A percentile compares a stretch with the other conserved stretches of the same genome.
Conservation (phyloP, 1,140 invertebrate species). For the Drosophila suzukii region DNA sequence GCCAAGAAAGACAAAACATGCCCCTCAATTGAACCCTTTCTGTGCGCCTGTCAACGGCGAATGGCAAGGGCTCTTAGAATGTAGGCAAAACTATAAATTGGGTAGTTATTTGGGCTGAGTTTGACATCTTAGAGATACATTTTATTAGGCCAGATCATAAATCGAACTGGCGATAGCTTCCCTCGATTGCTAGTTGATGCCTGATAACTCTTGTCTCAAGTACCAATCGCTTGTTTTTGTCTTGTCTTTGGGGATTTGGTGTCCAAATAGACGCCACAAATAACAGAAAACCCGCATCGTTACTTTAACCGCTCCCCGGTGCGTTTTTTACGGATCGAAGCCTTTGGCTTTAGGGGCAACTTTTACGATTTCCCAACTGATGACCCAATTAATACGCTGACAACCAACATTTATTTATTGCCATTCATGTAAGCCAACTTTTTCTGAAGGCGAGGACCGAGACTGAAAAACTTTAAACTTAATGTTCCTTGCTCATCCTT, state of each 20-base stretch:
- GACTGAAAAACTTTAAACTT: constrained; percentile 45
- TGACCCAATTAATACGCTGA: constrained; percentile 51
- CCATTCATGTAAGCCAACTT: constrained; percentile 27
- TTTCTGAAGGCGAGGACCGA: constrained; percentile 2
- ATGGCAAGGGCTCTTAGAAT: constrained; percentile 34
- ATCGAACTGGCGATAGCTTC: constrained; percentile 11
- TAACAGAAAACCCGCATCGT: constrained; percentile 33
- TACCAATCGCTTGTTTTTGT: constrained; percentile 17
- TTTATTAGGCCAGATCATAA: constrained; percentile 31
- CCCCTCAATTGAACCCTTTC: constrained; percentile 63
- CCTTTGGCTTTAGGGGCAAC: constrained; percentile 25
- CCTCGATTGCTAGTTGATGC: constrained; percentile 4
- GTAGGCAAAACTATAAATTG: constrained; percentile 28
- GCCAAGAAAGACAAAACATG: constrained; percentile 47
- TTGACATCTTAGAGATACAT: constrained; percentile 15
- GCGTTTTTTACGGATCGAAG: constrained; percentile 27
- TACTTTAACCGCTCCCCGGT: constrained; percentile 33
- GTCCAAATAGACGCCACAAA: constrained; percentile 44
- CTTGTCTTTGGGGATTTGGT: constrained; percentile 19
- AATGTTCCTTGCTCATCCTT: constrained; percentile 33
- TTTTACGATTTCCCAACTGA: constrained; percentile 42
- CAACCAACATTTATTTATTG: constrained; percentile 63
- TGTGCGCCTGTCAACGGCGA: constrained; percentile 23
- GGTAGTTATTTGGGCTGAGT: constrained; percentile 5
- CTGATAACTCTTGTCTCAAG: constrained; percentile 24